phyloP scores from a whole-genome alignment of 2,113 vertebrate species.

The Taxidea taxus region DNA sequence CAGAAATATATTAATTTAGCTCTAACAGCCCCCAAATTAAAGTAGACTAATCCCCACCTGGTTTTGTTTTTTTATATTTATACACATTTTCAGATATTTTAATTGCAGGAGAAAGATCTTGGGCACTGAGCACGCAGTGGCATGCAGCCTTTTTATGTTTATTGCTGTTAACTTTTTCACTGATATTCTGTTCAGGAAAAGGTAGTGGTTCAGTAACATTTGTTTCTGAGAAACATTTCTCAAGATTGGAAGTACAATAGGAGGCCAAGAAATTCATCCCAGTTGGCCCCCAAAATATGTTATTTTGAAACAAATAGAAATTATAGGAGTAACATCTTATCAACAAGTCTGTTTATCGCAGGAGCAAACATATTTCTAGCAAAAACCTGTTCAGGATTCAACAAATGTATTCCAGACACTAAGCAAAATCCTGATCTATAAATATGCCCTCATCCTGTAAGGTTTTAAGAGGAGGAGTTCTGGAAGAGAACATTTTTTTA shows the following conservation, averaged over 20 bases:
- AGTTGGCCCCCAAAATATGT: background rate
- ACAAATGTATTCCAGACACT: background rate
- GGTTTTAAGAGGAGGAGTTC: background rate
- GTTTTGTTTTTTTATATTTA: background rate
- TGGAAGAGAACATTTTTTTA: background rate
- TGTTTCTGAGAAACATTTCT: slow-evolving; percentile 15
- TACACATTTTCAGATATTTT: background rate
- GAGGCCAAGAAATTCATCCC: background rate
- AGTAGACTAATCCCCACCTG: background rate
- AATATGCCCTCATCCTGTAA: background rate
- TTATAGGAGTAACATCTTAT: slow-evolving; percentile 9
- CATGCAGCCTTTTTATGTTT: background rate
- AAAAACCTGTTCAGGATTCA: background rate
- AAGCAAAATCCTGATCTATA: background rate
- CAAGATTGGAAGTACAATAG: background rate
- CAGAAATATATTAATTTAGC: background rate
- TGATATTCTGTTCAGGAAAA: background rate
- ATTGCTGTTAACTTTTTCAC: background rate
- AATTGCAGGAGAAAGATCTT: background rate
- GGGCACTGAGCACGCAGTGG: background rate
- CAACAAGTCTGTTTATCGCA: background rate
- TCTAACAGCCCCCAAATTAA: background rate
- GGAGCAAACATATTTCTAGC: background rate
- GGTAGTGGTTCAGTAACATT: background rate
- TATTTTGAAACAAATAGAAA: slow-evolving; percentile 7